phyloP scores from a whole-genome alignment of 2,797 vertebrate genomes.

The Amphiprion clarkii region DNA sequence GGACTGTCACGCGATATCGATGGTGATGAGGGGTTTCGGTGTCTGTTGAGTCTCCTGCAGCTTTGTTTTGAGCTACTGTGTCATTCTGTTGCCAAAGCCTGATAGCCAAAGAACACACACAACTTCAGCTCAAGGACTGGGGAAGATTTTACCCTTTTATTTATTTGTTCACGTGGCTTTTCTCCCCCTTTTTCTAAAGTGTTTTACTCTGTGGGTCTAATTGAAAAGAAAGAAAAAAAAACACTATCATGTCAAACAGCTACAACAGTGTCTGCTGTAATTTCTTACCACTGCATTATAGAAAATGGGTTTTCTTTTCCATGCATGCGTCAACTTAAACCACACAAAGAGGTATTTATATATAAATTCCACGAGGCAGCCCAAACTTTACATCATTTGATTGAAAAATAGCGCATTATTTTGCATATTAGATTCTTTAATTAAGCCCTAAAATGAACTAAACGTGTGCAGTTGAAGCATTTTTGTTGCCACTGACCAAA shows the following conservation, averaged over 20 bases:
- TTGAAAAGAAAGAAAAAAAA: slow-evolving; percentile 45
- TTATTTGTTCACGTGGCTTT: slow-evolving; percentile 57
- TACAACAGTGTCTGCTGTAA: slow-evolving; percentile 42
- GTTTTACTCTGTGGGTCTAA: slow-evolving; percentile 70
- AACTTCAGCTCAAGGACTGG: slow-evolving; percentile 87
- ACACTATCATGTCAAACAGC: slow-evolving; percentile 64
- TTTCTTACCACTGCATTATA: slow-evolving; percentile 30
- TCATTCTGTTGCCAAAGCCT: slow-evolving; percentile 93
- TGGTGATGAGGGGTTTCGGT: slow-evolving; percentile 62
- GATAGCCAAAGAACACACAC: slow-evolving; percentile 97
- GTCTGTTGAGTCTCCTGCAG: slow-evolving; percentile 84
- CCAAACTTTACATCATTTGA: slow-evolving; percentile 22
- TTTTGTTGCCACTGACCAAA: slow-evolving; percentile 60
- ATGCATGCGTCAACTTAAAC: slow-evolving; percentile 58
- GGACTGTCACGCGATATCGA: slow-evolving; percentile 48
- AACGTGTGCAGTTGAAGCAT: slow-evolving; percentile 26
- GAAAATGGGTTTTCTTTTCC: slow-evolving; percentile 48
- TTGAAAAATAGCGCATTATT: slow-evolving; percentile 23
- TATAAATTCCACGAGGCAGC: slow-evolving; percentile 9
- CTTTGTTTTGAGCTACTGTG: slow-evolving; percentile 89
- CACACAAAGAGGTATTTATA: slow-evolving; percentile 16
- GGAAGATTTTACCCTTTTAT: slow-evolving; percentile 73
- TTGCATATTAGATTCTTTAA: slow-evolving; percentile 36
- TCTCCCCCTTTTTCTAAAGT: slow-evolving; percentile 60
- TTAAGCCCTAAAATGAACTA: neutral